Base-by-base conservation (phyloP, 2,113 vertebrate species). In the Stegastes partitus region DNA sequence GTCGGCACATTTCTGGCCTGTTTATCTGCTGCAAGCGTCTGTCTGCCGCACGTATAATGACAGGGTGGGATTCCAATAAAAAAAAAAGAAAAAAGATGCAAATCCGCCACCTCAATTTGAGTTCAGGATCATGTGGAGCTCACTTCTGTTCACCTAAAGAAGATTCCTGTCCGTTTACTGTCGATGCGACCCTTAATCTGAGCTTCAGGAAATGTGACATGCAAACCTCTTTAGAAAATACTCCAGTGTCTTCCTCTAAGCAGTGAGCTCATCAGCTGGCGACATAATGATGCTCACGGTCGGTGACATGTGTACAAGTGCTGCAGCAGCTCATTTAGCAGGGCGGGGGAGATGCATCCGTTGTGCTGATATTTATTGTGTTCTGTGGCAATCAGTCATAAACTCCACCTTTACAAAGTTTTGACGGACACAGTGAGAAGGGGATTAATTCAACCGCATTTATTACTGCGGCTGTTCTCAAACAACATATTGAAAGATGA, bases 41-140 rank as follows among this genome's bases (percentile, higher is more conserved):
- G 79, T 81, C 83, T 87, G 81, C 66, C 12, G 23, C 63, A 42
- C 53, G 66, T 74, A 54, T 87, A 91, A 91, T 87, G 61, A 88
- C 64, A 77, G 76, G 67, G 75, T 75, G 64, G 54, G 55, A 69
- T 57, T 81, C 7, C 62, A 84, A 83, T 51, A 74, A 9, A 34
- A 85, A 89, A 87, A 74, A 73, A 66, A 83, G 47, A 74, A 9
- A 34, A 85, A 89, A 87, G 70, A 73, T 63, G 9, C 22, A 64
- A 83, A 85, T 84, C 59, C 67, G 54, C 23, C 11, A 1, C 71
- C 51, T 81, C 53, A 51, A 39, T 74, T 74, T 80, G 49, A 77
- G 68, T 55, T 61, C 6, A 25, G 61, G 39, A 81, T 79, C 55
- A 83, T 31, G 50, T 65, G 47, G 63, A 42, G 14, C 11, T 39